These are phyloP conservation scores for Serranus cabrilla DNA, from an alignment of 2,797 vertebrate species.

Conservation along the genomic window DNA sequence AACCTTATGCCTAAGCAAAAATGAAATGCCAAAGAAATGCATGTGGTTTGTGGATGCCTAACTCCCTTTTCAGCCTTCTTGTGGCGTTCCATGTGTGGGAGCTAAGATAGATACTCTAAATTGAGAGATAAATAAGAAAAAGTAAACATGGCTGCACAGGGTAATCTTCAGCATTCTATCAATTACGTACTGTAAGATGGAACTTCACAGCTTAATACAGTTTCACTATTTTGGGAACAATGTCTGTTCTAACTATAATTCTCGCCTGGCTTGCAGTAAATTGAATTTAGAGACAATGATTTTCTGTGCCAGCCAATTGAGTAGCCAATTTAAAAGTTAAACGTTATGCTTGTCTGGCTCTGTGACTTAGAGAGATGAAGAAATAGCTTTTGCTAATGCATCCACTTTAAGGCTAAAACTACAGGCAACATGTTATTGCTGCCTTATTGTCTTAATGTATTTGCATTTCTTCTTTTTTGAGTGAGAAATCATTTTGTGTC, in stretches of 20 bases:
- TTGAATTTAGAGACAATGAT: slow-evolving; percentile 49
- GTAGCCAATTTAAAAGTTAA: slow-evolving; percentile 53
- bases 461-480: slow-evolving; percentile 18
- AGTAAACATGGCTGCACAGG: slow-evolving; percentile 5
- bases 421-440: slow-evolving; percentile 4
- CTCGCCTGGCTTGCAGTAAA: slow-evolving; percentile 30
- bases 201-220: neutral
- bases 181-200: slow-evolving; percentile 14
- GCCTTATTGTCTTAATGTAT: slow-evolving; percentile 25
- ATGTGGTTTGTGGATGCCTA: neutral
- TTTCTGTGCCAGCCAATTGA: slow-evolving; percentile 39
- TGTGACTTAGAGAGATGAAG: slow-evolving; percentile 24
- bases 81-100: neutral
- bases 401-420: slow-evolving; percentile 7
- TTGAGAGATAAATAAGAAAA: neutral
- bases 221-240: neutral
- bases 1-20: neutral
- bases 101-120: neutral
- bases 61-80: neutral
- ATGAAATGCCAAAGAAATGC: neutral
- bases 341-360: slow-evolving; percentile 38
- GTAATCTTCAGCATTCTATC: slow-evolving; percentile 24
- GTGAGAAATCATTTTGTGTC: slow-evolving; percentile 19
- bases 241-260: slow-evolving; percentile 23
- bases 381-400: slow-evolving; percentile 14